A percentile compares a stretch with the other conserved stretches of the same genome.
These are phyloP conservation scores for Rotaria sp. DNA, from an alignment of 2,888 invertebrate genomes.

Conservation along the genomic window DNA sequence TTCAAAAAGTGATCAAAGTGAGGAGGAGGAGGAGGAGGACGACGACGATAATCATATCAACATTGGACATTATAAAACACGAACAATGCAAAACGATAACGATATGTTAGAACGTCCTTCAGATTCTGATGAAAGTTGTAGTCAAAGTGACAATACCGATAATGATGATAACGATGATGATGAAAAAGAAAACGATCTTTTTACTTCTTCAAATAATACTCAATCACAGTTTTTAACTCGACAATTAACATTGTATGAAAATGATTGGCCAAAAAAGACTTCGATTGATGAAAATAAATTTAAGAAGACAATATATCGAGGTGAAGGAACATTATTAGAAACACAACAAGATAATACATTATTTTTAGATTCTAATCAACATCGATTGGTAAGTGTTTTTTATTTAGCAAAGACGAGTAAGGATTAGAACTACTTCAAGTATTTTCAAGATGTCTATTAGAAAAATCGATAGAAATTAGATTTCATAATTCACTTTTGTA, in stretches of 20 bases:
- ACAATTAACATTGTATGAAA: neutral
- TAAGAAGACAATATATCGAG: neutral
- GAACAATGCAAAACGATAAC: neutral
- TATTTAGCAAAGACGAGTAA: neutral
- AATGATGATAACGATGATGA: neutral
- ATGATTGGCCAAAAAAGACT: neutral
- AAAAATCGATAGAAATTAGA: too few species aligned
- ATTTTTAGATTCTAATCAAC: neutral
- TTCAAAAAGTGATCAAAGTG: neutral
- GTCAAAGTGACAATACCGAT: neutral
- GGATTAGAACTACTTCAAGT: too few species aligned
- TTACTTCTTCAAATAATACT: neutral
- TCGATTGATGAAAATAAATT: neutral
- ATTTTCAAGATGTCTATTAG: too few species aligned
- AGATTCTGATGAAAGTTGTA: neutral
- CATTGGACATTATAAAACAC: neutral
- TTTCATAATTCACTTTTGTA: too few species aligned
- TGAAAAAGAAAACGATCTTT: neutral
- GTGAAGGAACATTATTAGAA: neutral
- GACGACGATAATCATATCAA: neutral
- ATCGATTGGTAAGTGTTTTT: neutral
- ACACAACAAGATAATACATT: neutral
- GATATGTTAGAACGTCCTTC: conserved; percentile 14
- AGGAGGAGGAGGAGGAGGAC: neutral
- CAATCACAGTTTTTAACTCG: neutral